These are phyloP conservation scores for Mus spicilegus DNA, from an alignment of 2,113 vertebrate genomes.

Conservation along the genomic window DNA sequence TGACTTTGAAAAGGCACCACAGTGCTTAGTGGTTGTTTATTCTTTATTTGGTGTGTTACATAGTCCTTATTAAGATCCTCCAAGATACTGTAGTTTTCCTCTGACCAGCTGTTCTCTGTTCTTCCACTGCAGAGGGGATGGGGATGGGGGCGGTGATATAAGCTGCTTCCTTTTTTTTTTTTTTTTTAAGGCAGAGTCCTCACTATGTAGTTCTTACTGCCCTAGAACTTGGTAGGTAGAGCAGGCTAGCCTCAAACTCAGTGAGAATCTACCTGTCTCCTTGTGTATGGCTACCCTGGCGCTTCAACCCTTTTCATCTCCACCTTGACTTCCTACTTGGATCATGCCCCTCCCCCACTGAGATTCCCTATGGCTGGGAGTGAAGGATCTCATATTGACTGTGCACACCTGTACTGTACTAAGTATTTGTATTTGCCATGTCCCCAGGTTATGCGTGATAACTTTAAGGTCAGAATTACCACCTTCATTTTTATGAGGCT, in stretches of 20 bases:
- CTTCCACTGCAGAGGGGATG: not conserved
- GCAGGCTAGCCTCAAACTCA: not conserved
- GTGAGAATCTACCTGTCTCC: not conserved
- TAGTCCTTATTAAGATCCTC: not conserved
- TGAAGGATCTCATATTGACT: not conserved
- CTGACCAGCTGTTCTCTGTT: not conserved
- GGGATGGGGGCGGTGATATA: not conserved
- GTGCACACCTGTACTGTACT: not conserved
- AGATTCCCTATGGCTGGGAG: not conserved
- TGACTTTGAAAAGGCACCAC: not conserved
- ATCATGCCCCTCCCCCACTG: not conserved
- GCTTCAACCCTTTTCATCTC: not conserved
- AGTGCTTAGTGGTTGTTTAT: constrained; percentile 10
- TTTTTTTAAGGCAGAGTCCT: not conserved
- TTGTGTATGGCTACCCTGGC: rapidly evolving
- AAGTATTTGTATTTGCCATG: not conserved
- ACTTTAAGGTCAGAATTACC: not conserved
- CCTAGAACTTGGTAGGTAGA: not conserved
- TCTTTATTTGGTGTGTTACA: not conserved
- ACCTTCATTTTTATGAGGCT: constrained; percentile 11
- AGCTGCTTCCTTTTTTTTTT: not conserved
- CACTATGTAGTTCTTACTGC: not conserved
- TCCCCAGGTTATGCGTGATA: not conserved
- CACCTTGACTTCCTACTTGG: not conserved
- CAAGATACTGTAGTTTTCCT: not conserved